A percentile compares a stretch with the other conserved stretches of the same genome.
These are phyloP conservation scores for Porphyrio hochstetteri DNA, from an alignment of 2,113 vertebrate genomes.

Conservation along the genomic window DNA sequence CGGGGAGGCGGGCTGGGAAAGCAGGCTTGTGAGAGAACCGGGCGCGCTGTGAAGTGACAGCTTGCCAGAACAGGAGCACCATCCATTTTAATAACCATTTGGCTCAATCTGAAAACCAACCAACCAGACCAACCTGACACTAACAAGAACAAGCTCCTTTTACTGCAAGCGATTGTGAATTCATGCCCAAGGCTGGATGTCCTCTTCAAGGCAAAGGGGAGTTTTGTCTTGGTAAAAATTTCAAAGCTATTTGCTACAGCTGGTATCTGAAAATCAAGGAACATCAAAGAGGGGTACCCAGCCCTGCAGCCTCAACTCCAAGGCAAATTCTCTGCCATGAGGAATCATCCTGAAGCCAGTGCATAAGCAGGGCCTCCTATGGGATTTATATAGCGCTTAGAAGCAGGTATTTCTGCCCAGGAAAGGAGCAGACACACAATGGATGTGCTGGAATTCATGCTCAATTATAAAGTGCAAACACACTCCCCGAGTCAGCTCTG, in stretches of 20 bases:
- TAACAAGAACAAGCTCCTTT: conserved; percentile 61
- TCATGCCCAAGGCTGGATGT: conserved; percentile 52
- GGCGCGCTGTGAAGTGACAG: conserved; percentile 24
- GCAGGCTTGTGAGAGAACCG: neutral
- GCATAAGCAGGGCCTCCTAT: neutral
- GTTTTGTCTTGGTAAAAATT: conserved; percentile 52
- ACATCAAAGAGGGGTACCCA: conserved; percentile 29
- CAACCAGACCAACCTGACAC: conserved; percentile 59
- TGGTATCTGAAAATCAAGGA: neutral
- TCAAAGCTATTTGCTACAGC: conserved; percentile 7
- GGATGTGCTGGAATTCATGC: neutral
- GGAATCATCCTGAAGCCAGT: neutral
- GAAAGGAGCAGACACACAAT: neutral
- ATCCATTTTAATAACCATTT: conserved; percentile 70
- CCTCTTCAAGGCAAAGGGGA: conserved; percentile 52
- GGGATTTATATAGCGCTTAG: neutral
- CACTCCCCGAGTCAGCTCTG: neutral
- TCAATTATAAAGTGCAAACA: neutral
- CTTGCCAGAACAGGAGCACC: conserved; percentile 58
- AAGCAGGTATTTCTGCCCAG: neutral
- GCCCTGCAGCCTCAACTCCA: neutral
- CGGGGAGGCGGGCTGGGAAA: neutral
- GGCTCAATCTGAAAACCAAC: conserved; percentile 67
- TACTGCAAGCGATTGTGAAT: conserved; percentile 30
- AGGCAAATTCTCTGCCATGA: conserved; percentile 3